Percentiles rank a stretch among this genome's conserved stretches.
These are phyloP conservation scores for Cinara cedri DNA, from an alignment of 2,888 invertebrate species.

Conservation along the genomic window DNA sequence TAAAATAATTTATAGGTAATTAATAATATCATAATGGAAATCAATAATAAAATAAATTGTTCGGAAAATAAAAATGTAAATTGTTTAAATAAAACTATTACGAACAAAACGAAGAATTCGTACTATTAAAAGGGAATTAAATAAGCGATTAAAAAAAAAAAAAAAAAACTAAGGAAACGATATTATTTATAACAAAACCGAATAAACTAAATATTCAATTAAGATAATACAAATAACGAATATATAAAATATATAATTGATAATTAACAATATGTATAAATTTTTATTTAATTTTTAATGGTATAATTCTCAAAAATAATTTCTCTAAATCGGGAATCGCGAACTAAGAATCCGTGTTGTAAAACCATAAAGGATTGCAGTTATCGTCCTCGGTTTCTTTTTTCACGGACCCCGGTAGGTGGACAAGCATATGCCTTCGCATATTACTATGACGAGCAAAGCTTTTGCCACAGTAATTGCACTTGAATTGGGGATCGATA, in stretches of 20 bases:
- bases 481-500: slow-evolving; percentile 63
- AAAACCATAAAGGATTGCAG: slow-evolving; percentile 44
- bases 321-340: not conserved
- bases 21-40: not conserved
- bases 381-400: slow-evolving; percentile 35
- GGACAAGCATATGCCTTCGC: slow-evolving; percentile 62
- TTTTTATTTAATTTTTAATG: not conserved
- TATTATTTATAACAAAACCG: not conserved
- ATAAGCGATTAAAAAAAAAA: too few species aligned
- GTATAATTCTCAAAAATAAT: not conserved
- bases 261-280: too few species aligned
- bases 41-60: not conserved
- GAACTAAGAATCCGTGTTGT: slow-evolving; percentile 20
- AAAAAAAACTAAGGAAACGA: too few species aligned
- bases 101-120: not conserved
- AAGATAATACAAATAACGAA: not conserved
- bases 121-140: not conserved
- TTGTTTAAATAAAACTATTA: not conserved
- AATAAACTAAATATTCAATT: not conserved
- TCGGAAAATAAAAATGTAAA: not conserved
- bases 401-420: slow-evolving; percentile 43
- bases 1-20: not conserved
- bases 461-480: slow-evolving; percentile 63
- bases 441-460: slow-evolving; percentile 63
- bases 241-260: too few species aligned